phyloP scores from a whole-genome alignment of 2,113 vertebrate species.

The Carlito syrichta region DNA sequence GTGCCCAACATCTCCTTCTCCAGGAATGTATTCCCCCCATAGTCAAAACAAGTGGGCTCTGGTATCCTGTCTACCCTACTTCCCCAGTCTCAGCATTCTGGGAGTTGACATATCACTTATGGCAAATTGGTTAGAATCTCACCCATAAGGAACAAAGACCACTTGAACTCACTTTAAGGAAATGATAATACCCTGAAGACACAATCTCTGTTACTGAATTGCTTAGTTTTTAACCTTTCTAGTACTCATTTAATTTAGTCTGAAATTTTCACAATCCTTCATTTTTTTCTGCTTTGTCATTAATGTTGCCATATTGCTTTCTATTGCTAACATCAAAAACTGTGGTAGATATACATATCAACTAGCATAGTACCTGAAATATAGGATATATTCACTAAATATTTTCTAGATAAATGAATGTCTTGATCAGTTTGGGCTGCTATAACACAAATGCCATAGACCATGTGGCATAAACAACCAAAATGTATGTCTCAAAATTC shows the following conservation, averaged over 20 bases:
- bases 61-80: rapidly evolving
- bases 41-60: not conserved
- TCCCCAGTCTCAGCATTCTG: rapidly evolving
- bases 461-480: not conserved
- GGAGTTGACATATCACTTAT: not conserved
- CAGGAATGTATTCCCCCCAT: not conserved
- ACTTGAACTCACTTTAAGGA: not conserved
- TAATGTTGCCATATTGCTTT: not conserved
- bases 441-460: not conserved
- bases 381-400: not conserved
- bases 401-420: not conserved
- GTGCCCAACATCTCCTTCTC: not conserved
- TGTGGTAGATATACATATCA: not conserved
- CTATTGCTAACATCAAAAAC: not conserved
- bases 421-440: not conserved
- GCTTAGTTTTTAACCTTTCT: not conserved
- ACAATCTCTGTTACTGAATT: not conserved
- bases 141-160: not conserved
- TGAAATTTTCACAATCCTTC: not conserved
- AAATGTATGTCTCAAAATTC: not conserved
- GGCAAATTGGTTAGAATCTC: not conserved
- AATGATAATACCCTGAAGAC: not conserved
- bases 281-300: not conserved
- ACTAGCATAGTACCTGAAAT: not conserved
- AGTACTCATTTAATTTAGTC: not conserved